These are phyloP conservation scores for Drosophila peninsularis DNA, from an alignment of 2,888 invertebrate species.

Conservation along the genomic window DNA sequence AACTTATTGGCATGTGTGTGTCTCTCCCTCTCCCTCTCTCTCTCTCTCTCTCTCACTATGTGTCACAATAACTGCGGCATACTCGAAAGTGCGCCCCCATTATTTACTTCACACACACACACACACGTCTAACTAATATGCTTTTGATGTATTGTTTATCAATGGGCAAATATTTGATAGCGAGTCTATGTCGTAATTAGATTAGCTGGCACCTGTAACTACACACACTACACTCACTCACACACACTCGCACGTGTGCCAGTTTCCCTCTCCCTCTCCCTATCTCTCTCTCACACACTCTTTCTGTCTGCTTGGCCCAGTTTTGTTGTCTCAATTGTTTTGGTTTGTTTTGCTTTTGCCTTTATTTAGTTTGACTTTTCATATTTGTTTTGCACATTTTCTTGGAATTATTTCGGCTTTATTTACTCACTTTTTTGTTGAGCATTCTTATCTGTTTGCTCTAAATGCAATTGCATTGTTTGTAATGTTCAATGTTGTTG, in stretches of 20 bases:
- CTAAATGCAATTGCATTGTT: conserved; percentile 65
- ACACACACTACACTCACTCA: conserved; percentile 32
- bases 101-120: conserved; percentile 5
- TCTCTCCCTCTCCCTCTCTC: not conserved
- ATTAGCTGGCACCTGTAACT: conserved; percentile 66
- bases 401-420: conserved; percentile 37
- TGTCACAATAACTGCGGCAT: conserved; percentile 11
- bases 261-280: conserved; percentile 35
- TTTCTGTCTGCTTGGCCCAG: conserved; percentile 35
- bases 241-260: conserved; percentile 35
- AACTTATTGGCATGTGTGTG: not conserved
- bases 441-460: conserved; percentile 44
- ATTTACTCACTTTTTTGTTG: conserved; percentile 34
- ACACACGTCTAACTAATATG: conserved; percentile 2
- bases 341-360: conserved; percentile 28
- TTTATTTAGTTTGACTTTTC: conserved; percentile 36
- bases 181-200: conserved; percentile 63
- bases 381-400: conserved; percentile 48
- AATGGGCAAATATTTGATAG: conserved; percentile 58
- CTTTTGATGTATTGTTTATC: conserved; percentile 49
- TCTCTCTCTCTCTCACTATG: not conserved
- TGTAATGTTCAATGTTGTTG: conserved; percentile 22
- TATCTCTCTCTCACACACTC: too few relatives aligned
- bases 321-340: conserved; percentile 45
- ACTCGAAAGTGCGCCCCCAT: conserved; percentile 34